Evolutionary conservation across 2,797 vertebrate species (phyloP), one percentile per base, ranked within the genome.

Genomic region (Sternotherus odoratus): DNA sequence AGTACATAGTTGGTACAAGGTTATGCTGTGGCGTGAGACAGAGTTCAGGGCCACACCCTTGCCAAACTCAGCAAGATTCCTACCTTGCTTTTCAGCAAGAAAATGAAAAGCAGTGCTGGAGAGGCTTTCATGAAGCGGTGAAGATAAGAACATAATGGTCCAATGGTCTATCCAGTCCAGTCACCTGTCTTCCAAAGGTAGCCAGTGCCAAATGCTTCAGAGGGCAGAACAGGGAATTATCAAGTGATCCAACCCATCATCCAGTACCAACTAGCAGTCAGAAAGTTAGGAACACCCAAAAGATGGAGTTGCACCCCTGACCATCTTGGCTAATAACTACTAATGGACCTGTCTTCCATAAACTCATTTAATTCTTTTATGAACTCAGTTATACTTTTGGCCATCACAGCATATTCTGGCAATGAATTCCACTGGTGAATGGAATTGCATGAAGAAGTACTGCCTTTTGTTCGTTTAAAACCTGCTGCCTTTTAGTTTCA

Each of bases 21-120:
- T 6, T 23, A 8, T 0, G 0, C 39, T n/a, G 46, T 53, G 81
- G 75, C 80, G 49, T 36, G 77, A 46, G 83, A 28, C 28, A 57
- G n/a, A 26, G 23, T 46, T 74, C 56, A 84, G 77, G 9, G 33
- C 19, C 30, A 49, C 81, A 1, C 12, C 17, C 33, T 26, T n/a
- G 72, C 33, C 50, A 84, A 86, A 24, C 79, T 15, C 0, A 19
- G 49, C 43, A 46, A 74, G 87, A 39, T 17, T 36, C 2, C 1
- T 33, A 39, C 5, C 17, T 86, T 94, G 26, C 26, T 75, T 87
- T 69, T 78, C 63, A 46, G 16, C 4, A 57, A 78, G 26, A 56
- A 33, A 30, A 19, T 57, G 89, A 53, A 82, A 77, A 89, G 86
- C 16, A 85, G 82, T 69, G n/a, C 46, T 75, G 30, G 24, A 54